A percentile compares a stretch with the other conserved stretches of the same genome.
Conservation (phyloP, 2,888 invertebrate species). For the Ectropis crepuscularia region DNA sequence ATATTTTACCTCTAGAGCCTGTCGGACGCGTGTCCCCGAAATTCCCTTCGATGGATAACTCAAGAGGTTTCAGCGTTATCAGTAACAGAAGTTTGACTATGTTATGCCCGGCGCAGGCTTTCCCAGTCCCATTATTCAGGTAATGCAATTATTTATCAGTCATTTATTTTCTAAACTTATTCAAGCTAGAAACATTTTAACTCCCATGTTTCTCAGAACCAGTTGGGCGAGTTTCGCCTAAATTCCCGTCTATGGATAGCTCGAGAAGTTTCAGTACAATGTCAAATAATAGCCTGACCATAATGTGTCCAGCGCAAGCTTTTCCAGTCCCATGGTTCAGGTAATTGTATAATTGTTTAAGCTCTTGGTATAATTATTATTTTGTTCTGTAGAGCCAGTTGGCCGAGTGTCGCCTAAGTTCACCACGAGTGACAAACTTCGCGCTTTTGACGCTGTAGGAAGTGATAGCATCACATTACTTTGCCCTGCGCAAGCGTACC, state of each 20-base stretch:
- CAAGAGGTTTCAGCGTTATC: conserved; percentile 84
- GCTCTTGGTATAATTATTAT: conserved; percentile 29
- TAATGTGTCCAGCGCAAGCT: conserved; percentile 90
- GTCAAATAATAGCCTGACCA: conserved; percentile 82
- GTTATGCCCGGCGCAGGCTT: conserved; percentile 90
- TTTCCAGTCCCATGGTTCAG: conserved; percentile 90
- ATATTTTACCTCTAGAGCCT: conserved; percentile 80
- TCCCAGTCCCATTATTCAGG: conserved; percentile 90
- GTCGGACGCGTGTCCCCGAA: conserved; percentile 87
- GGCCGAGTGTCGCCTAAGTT: conserved; percentile 88
- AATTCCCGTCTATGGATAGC: conserved; percentile 86
- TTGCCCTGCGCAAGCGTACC: conserved; percentile 91
- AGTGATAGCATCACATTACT: conserved; percentile 83
- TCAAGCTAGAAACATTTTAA: conserved; percentile 84
- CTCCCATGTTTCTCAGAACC: conserved; percentile 80
- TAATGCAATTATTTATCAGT: conserved; percentile 61
- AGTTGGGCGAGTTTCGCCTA: conserved; percentile 86
- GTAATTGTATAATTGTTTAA: conserved; percentile 69
- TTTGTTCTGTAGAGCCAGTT: conserved; percentile 84
- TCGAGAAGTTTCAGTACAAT: conserved; percentile 85
- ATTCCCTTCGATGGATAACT: conserved; percentile 86
- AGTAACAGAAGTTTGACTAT: conserved; percentile 84
- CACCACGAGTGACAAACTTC: conserved; percentile 86
- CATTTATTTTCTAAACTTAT: conserved; percentile 56
- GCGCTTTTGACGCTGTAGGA: conserved; percentile 85